Evolutionary conservation across 92 coral and sea anemone species (phyloP).

Genomic region (Phenganax marumi): DNA sequence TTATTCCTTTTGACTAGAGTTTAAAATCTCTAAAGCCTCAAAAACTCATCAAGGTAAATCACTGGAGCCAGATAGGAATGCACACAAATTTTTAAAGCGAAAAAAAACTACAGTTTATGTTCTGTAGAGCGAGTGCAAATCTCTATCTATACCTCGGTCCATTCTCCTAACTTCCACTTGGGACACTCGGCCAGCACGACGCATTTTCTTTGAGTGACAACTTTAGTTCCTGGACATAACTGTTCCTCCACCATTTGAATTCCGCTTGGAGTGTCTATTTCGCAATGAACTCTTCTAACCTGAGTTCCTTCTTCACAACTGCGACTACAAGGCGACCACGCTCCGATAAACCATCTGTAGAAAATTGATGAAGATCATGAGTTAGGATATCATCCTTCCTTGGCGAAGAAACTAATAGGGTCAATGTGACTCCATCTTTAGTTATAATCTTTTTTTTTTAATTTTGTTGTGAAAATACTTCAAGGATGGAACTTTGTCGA

Average conservation of each 20-base stretch:
- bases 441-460: background rate
- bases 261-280: conserved; percentile 63
- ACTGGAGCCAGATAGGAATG: no score
- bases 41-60: no score
- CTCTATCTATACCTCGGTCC: conserved; percentile 71
- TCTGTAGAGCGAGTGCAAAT: no score
- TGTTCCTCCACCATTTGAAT: conserved; percentile 69
- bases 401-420: no score
- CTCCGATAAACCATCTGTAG: conserved; percentile 78
- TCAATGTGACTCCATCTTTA: no score
- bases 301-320: conserved; percentile 87
- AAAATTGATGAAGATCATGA: background rate
- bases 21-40: no score
- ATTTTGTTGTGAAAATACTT: background rate
- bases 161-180: conserved; percentile 63
- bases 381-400: background rate
- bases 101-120: no score
- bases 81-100: no score
- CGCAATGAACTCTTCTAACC: conserved; percentile 87
- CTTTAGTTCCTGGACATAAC: conserved; percentile 71
- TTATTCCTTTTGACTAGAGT: no score
- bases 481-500: background rate
- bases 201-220: conserved; percentile 60
- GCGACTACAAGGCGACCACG: conserved; percentile 79
- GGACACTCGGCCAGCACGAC: conserved; percentile 65